These are phyloP conservation scores for Mohoua ochrocephala DNA, from an alignment of 2,113 vertebrate genomes.

Conservation along the genomic window DNA sequence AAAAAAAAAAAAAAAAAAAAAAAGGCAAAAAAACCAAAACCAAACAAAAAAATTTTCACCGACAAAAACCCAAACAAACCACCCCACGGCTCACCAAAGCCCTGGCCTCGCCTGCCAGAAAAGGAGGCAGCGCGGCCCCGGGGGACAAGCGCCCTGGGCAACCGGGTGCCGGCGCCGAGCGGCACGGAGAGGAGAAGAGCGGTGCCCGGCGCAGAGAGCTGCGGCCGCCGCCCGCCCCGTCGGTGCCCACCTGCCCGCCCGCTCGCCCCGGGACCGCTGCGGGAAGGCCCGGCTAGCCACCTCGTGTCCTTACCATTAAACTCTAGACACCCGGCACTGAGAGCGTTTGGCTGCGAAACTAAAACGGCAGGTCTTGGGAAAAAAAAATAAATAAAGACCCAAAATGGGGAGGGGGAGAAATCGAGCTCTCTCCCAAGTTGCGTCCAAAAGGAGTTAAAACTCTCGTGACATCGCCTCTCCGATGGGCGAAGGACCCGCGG, in stretches of 20 bases:
- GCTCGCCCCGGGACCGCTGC: neutral
- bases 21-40: too few species aligned
- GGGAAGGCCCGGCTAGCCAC: neutral
- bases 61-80: neutral
- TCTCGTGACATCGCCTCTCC: slow-evolving; percentile 59
- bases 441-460: slow-evolving; percentile 58
- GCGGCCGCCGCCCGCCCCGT: neutral
- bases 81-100: neutral
- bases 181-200: neutral
- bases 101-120: neutral
- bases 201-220: neutral
- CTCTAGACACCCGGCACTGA: slow-evolving; percentile 55
- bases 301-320: slow-evolving; percentile 49
- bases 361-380: neutral
- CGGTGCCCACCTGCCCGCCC: neutral
- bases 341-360: slow-evolving; percentile 50
- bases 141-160: neutral
- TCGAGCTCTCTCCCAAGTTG: slow-evolving; percentile 54
- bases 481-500: slow-evolving; percentile 25
- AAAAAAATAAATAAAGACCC: neutral
- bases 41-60: neutral
- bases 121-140: neutral
- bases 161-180: neutral
- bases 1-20: neutral
- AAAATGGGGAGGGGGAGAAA: neutral